Base-by-base conservation (phyloP, 2,113 vertebrate genomes). In the Aspiorhynchus laticeps region DNA sequence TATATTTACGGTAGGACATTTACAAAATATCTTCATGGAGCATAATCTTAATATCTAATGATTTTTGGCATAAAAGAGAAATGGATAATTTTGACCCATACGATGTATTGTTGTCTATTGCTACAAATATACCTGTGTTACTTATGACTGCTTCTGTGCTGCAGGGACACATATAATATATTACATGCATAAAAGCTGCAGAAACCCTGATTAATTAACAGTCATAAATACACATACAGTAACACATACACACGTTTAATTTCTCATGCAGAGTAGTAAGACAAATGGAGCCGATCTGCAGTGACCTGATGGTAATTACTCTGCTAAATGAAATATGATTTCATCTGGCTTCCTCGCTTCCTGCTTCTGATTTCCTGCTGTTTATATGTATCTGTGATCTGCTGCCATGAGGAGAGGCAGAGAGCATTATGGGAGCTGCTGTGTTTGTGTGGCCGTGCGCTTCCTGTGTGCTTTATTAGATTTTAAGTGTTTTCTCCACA, bases 311-410 rank as follows among this genome's bases (percentile, higher is more conserved):
- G 7, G 67, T 36, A 71, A 71, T 71, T 71, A 38, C 67, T 36
- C 3, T 4, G 9, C 31, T 71, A 36, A 71, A 38, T 71, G 33
- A 71, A 71, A 36, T 71, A 33, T 2, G 28, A 33, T 31, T 67
- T 15, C 65, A 31, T 28, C 65, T 67, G 1, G 10, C 24, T 26
- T 63, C 59, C 59, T 26, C 10, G 59, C 24, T 1, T 0, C 59
- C 63, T 0, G 26, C 38, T 74, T 24, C 38, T 43, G 38, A 43
- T 41, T 43, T 74, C 71, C 71, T 7, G 11, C 24, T 43, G 14
- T 74, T 43, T 74, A n/a, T 43, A 12, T 74, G 71, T n/a, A 43
- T 74, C 38, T 74, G 67, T 71, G 67, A 71, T 71, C 67, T 36
- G 36, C 7, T 0, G 17, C 26, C 26, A 15, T 67, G 65, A 73